Evolutionary conservation across 2,797 vertebrate genomes (phyloP).

Genomic region (Myotis myotis): DNA sequence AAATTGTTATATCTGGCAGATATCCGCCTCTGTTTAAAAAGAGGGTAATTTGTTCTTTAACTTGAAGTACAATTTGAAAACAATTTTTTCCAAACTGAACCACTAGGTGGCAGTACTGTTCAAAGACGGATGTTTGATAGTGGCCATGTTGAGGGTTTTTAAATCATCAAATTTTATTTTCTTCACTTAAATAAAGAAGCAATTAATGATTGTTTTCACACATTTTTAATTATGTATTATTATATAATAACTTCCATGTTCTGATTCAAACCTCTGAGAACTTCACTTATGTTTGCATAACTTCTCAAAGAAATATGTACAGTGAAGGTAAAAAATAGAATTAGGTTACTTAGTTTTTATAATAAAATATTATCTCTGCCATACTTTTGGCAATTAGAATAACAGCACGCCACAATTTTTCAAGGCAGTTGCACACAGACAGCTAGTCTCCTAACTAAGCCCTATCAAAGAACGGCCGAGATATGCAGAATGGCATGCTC

Average conservation of each 20-base stretch:
- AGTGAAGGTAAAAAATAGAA: background rate
- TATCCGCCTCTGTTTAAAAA: background rate
- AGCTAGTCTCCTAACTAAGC: background rate
- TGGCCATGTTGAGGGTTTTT: background rate
- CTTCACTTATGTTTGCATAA: background rate
- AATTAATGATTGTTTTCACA: background rate
- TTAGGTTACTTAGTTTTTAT: background rate
- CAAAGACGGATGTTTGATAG: background rate
- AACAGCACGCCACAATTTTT: background rate
- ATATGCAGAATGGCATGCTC: background rate
- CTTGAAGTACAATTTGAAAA: background rate
- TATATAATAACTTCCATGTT: background rate
- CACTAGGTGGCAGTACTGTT: slow-evolving; percentile 64
- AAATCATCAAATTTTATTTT: background rate
- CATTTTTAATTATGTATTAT: background rate
- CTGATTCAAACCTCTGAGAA: background rate
- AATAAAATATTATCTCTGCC: background rate
- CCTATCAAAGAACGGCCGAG: background rate
- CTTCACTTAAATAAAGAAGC: slow-evolving; percentile 19
- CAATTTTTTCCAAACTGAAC: background rate
- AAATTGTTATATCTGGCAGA: background rate
- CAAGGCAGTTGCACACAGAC: background rate
- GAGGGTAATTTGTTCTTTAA: background rate
- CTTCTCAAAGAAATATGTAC: background rate
- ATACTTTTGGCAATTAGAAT: background rate